Percentiles rank a stretch among this genome's conserved stretches.
These are phyloP conservation scores for Petroica traversi DNA, from an alignment of 2,113 vertebrate species.

Conservation along the genomic window DNA sequence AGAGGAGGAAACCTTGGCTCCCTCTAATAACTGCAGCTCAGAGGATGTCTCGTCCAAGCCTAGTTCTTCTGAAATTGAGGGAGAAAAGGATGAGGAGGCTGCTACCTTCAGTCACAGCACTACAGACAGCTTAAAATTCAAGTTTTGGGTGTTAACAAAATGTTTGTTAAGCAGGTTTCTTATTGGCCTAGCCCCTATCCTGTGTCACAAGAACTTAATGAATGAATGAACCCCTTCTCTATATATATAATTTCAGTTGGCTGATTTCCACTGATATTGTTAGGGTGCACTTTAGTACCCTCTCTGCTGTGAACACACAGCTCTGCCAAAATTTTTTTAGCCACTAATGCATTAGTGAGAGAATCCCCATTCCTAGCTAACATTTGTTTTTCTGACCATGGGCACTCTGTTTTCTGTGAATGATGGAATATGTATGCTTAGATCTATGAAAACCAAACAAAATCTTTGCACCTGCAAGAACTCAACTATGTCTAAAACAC, in stretches of 20 bases:
- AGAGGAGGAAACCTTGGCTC: accelerated
- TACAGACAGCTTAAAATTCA: background rate
- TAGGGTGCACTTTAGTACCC: background rate
- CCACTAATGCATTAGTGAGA: background rate
- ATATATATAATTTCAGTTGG: background rate
- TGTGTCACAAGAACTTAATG: background rate
- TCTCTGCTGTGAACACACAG: background rate
- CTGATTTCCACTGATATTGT: background rate
- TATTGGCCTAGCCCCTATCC: background rate
- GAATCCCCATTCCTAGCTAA: background rate
- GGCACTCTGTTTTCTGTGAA: background rate
- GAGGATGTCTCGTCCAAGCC: background rate
- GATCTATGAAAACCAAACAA: background rate
- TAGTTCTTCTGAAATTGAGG: background rate
- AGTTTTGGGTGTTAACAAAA: background rate
- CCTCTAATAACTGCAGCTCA: background rate
- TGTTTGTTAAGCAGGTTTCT: background rate
- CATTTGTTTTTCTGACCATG: background rate
- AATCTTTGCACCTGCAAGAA: background rate
- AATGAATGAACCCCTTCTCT: background rate
- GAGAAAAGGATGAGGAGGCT: background rate
- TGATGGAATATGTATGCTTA: background rate
- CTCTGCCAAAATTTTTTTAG: background rate
- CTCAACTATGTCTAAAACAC: background rate
- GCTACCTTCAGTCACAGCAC: background rate